phyloP scores from a whole-genome alignment of 2,797 vertebrate genomes.

The Halcyon leucocephala region DNA sequence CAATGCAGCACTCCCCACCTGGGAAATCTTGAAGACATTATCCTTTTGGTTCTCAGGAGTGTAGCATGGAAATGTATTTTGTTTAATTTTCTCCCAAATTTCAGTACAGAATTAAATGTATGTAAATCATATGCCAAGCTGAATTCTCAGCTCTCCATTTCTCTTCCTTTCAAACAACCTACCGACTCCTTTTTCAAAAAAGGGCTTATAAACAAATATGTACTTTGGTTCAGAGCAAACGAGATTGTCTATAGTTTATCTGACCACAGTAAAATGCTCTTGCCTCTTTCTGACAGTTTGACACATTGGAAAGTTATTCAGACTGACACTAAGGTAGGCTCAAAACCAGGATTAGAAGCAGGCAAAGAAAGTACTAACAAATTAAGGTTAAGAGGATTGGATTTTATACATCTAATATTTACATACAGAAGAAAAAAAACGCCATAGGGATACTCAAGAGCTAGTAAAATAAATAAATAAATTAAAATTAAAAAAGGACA shows the following conservation, averaged over 20 bases:
- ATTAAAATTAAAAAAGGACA: too few relatives aligned
- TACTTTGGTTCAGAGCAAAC: not conserved
- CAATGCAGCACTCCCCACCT: not conserved
- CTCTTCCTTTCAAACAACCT: not conserved
- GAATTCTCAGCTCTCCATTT: not conserved
- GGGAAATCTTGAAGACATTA: not conserved
- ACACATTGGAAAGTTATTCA: not conserved
- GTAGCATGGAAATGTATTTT: not conserved
- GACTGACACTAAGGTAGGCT: not conserved
- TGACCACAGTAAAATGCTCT: not conserved
- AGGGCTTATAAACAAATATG: not conserved
- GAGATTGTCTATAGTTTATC: not conserved
- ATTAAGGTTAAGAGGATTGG: not conserved
- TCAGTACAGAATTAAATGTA: not conserved
- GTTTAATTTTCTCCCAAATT: not conserved
- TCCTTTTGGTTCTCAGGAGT: not conserved
- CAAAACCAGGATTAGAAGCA: not conserved
- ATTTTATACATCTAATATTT: not conserved
- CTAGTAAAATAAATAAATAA: accelerated
- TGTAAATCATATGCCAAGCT: not conserved
- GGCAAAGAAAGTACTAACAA: not conserved
- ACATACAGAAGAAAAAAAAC: not conserved
- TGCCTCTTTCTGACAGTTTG: not conserved
- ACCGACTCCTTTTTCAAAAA: not conserved
- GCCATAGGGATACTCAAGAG: not conserved